Base-by-base conservation (phyloP, 2,888 invertebrate genomes). In the Dermolepida albohirtum region DNA sequence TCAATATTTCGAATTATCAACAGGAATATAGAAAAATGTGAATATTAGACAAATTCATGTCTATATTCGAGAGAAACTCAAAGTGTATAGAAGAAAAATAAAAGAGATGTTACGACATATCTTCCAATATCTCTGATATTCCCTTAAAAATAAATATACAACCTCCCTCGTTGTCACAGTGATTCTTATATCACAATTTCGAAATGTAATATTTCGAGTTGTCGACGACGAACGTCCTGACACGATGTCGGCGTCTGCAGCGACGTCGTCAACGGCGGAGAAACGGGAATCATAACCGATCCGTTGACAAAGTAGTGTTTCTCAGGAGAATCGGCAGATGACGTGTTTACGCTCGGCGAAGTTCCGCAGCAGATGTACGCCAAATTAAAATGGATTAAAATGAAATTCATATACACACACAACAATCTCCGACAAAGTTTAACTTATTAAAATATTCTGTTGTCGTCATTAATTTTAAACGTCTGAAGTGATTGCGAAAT, bases 401-500 rank as follows among this genome's bases (percentile, higher is more conserved):
- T 39, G 17, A 17, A 54, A 39, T 54, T 54, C 39, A 54, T 54
- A 54, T 39, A 12, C 29, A 54, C 54, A 40, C 40, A 39, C 29
- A 34, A 40, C 39, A 54, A 54, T 54, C 54, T 54, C 54, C 34
- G 54, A 40, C 54, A 27, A 54, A 54, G 54, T 54, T 54, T 54
- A 54, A 54, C 54, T 54, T 54, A 54, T 54, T 54, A 54, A 54
- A 54, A 54, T 54, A 54, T 54, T 54, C 54, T 34, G 40, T 54
- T 54, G 54, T 40, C 12, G 54, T 54, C 54, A 40, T 54, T 39
- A 54, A 54, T 54, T 54, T 54, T 54, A 54, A 40, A 34, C 39
- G 34, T 40, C 40, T 54, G 40, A 39, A 40, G 39, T 39, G 54
- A 51, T 51, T 27, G 51, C 16, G 54, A 54, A 39, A 34, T 34